Evolutionary conservation across 2,888 invertebrate genomes (phyloP), one percentile per base, ranked within the genome.

Genomic region (Diarsia mendica): DNA sequence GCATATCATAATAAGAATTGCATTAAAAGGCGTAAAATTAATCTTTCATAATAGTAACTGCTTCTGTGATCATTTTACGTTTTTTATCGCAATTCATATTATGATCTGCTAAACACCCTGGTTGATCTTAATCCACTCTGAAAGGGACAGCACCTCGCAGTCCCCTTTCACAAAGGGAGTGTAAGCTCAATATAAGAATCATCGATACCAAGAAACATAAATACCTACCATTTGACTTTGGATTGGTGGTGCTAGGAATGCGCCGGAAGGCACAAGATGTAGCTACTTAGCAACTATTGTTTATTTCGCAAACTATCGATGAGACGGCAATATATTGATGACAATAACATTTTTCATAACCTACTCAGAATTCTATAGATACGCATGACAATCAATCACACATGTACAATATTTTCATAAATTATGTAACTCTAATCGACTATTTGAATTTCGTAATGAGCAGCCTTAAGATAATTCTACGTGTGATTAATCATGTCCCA

Each of bases 301-400:
- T 67, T 67, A 61, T 80, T 77, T 71, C 20, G 3, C 33, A 60
- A 69, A 4, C 28, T 28, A 3, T 4, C n/a, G 23, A 68, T 69
- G 44, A 72, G 44, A 64, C 8, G 49, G 65, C 61, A 72, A 68
- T 53, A 68, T 53, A 77, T 82, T 67, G 63, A 72, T 75, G 55
- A 79, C 46, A 84, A 75, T 55, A 53, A 82, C 28, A 83, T n/a
- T 79, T 72, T 83, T 53, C 58, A 46, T 58, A 79, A 69, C n/a
- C 23, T 68, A 72, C 67, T 65, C 63, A 80, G 39, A 68, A 68
- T 76, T 83, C 33, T 74, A 23, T 63, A 33, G 53, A 33, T 49
- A 81, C 78, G 75, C 72, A 72, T 44, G 86, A 86, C 86, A 87
- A 89, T 88, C 79, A 74, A 81, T 85, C 77, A 82, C 77, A 82